Evolutionary conservation across 2,797 vertebrate species (phyloP).

Genomic region (Remorina albescens): DNA sequence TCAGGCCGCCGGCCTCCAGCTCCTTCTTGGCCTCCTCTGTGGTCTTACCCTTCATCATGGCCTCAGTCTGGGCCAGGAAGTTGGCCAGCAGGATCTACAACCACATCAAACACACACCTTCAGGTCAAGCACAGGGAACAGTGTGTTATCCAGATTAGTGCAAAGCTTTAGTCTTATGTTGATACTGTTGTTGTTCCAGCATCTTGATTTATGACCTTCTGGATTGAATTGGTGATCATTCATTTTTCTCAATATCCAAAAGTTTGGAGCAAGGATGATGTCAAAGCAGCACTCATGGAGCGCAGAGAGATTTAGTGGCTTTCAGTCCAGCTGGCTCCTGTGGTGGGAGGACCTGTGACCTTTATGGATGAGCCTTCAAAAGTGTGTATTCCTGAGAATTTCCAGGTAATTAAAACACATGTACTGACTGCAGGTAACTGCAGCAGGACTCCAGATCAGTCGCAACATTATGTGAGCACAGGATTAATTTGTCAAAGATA

Average conservation of each 20-base stretch:
- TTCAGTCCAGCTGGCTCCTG: background rate
- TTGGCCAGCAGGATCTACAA: slow-evolving; percentile 94
- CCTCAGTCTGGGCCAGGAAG: slow-evolving; percentile 97
- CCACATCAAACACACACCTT: slow-evolving; percentile 20
- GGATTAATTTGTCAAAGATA: too few relatives aligned
- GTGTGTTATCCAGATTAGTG: background rate
- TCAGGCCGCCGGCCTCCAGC: slow-evolving; percentile 89
- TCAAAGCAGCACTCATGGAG: background rate
- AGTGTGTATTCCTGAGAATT: slow-evolving; percentile 8
- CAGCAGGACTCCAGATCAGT: background rate
- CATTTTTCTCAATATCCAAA: background rate
- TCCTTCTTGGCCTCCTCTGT: slow-evolving; percentile 93
- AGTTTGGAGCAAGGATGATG: background rate
- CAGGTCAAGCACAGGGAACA: background rate
- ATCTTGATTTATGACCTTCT: background rate
- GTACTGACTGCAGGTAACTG: background rate
- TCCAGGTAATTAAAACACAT: slow-evolving; percentile 5
- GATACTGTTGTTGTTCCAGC: background rate
- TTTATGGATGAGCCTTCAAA: slow-evolving; percentile 13
- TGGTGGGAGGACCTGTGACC: slow-evolving; percentile 16
- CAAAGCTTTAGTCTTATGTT: background rate
- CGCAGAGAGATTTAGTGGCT: background rate
- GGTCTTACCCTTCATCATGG: slow-evolving; percentile 96
- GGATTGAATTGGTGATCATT: background rate
- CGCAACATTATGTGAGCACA: background rate